Percentiles rank a stretch among this genome's conserved stretches.
phyloP scores from a whole-genome alignment of 2,113 vertebrate species.

The Brachyhypopomus gauderio region DNA sequence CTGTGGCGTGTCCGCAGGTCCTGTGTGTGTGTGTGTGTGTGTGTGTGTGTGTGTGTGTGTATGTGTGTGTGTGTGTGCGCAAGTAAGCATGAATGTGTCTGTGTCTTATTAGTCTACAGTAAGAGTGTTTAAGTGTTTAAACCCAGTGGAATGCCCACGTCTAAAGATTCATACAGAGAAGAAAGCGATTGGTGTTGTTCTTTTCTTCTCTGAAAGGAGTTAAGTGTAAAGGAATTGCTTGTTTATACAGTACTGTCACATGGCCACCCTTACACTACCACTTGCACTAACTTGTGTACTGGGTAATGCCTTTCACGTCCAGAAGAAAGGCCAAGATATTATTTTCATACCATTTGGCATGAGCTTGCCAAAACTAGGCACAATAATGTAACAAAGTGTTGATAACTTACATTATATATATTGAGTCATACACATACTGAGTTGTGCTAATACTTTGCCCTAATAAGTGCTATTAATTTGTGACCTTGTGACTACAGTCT shows the following conservation, averaged over 20 bases:
- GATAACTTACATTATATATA: too few species aligned
- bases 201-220: too few species aligned
- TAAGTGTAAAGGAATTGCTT: slow-evolving; percentile 4
- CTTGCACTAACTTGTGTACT: neutral
- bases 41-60: neutral
- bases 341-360: slow-evolving; percentile 32
- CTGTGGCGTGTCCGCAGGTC: too few species aligned
- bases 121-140: too few species aligned
- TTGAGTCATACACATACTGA: too few species aligned
- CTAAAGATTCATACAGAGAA: neutral
- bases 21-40: slow-evolving; percentile 1
- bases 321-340: slow-evolving; percentile 43
- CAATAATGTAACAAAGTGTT: too few species aligned
- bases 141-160: too few species aligned
- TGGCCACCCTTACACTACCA: neutral
- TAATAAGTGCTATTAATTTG: too few species aligned
- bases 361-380: neutral
- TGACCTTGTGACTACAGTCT: too few species aligned
- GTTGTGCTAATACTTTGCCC: too few species aligned
- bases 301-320: slow-evolving; percentile 43
- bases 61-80: neutral
- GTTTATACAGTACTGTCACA: slow-evolving; percentile 26
- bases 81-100: too few species aligned
- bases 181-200: neutral
- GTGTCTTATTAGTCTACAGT: too few species aligned